phyloP scores from a whole-genome alignment of 2,113 vertebrate genomes.

The Pelobates fuscus region DNA sequence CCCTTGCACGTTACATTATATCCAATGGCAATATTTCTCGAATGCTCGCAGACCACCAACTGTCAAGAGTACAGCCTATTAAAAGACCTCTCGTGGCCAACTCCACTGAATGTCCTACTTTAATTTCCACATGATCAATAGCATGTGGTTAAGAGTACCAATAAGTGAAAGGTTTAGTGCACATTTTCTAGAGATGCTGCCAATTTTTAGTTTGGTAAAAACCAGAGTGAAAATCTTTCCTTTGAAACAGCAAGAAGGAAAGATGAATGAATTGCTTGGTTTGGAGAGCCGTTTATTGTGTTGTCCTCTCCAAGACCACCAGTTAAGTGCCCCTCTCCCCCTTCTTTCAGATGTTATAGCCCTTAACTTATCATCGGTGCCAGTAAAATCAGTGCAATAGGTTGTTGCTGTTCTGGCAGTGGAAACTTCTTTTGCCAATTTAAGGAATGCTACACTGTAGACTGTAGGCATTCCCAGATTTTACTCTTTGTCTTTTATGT shows the following conservation, averaged over 20 bases:
- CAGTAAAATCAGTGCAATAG: not conserved
- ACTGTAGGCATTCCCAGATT: not conserved
- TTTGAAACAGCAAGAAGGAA: constrained; percentile 3
- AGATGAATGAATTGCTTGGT: constrained; percentile 1
- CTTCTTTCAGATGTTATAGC: not conserved
- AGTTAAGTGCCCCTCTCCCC: not conserved
- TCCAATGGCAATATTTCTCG: not conserved
- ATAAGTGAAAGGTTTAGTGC: constrained; percentile 8
- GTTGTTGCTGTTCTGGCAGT: not conserved
- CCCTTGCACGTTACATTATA: constrained; percentile 17
- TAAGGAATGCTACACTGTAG: not conserved
- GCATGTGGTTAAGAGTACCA: constrained; percentile 17
- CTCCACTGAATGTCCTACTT: not conserved
- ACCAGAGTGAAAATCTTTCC: constrained; percentile 31
- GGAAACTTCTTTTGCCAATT: not conserved
- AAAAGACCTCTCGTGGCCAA: constrained; percentile 11
- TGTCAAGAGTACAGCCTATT: constrained; percentile 17
- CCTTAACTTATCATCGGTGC: not conserved
- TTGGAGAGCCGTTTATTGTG: constrained; percentile 10
- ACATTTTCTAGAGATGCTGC: not conserved
- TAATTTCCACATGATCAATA: constrained; percentile 20
- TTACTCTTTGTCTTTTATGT: not conserved
- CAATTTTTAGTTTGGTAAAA: not conserved
- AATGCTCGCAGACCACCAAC: constrained; percentile 24
- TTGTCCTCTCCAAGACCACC: constrained; percentile 18